Evolutionary conservation across 2,113 vertebrate species (phyloP).

Genomic region (Desmodus rotundus): DNA sequence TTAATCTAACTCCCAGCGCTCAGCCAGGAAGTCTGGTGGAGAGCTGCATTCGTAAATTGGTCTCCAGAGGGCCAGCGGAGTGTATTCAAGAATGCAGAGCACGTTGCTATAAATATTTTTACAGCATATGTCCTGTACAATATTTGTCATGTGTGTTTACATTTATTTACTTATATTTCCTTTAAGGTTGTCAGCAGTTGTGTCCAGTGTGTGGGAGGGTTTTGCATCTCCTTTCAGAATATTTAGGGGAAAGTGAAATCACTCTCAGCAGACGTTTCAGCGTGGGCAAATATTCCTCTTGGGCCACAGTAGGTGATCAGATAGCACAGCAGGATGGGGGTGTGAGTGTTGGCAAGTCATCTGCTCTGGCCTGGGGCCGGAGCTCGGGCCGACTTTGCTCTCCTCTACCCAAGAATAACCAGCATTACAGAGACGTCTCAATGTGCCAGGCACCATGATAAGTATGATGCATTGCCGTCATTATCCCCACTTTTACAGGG

Average conservation of each 20-base stretch:
- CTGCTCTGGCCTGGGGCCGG: not conserved
- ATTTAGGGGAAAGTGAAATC: conserved; percentile 19
- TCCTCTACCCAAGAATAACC: not conserved
- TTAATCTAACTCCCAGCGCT: conserved; percentile 23
- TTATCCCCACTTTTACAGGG: not conserved
- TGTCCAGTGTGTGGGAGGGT: conserved; percentile 67
- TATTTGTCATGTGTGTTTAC: conserved; percentile 62
- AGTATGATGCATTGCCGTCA: not conserved
- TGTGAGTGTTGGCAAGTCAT: not conserved
- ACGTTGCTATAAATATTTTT: conserved; percentile 60
- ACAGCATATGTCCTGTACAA: conserved; percentile 60
- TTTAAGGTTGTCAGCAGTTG: conserved; percentile 59
- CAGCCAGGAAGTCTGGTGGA: conserved; percentile 50
- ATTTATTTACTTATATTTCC: conserved; percentile 64
- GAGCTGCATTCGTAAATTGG: conserved; percentile 59
- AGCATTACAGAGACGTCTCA: not conserved
- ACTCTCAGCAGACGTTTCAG: not conserved
- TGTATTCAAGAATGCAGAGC: conserved; percentile 54
- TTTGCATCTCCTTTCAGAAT: conserved; percentile 39
- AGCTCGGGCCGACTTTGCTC: not conserved
- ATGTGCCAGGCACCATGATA: not conserved
- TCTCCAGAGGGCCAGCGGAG: conserved; percentile 53
- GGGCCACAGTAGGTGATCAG: not conserved
- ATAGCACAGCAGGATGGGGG: not conserved
- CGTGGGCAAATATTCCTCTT: not conserved